Evolutionary conservation across 2,888 invertebrate species (phyloP), one percentile per base, ranked within the genome.

Genomic region (Trissolcus brochymenae): DNA sequence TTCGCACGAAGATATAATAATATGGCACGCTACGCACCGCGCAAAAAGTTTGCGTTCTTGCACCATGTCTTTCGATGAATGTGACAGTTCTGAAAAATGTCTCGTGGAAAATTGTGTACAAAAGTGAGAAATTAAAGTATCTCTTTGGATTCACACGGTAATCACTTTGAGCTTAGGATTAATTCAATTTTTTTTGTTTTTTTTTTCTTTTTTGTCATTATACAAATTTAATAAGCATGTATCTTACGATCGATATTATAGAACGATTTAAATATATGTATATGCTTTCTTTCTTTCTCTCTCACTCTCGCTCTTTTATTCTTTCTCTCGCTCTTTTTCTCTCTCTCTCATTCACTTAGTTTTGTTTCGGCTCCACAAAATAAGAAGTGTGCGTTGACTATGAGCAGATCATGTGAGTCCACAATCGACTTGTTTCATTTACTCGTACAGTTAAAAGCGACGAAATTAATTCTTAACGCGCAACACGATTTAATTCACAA

Each of bases 61-160:
- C 74, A 75, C 67, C 74, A 71, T 71, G 59, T 62, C 43, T 57
- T 78, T 74, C 74, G 74, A 67, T 78, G 71, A 74, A 67, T 51
- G 46, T 41, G 66, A 55, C 46, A 75, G 16, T 64, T 64, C 25
- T 46, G n/a, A 43, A 21, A 67, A 64, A 54, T 54, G 60, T 51
- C 29, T 53, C 59, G 66, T 75, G 50, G 16, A 78, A 75, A 71
- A 61, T 67, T 74, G 73, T 72, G 75, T 78, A 78, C 74, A 78
- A 78, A 78, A 78, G 71, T 78, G 78, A 66, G 78, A 78, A 78
- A 78, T 78, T 78, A 75, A 78, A 78, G 46, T 54, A 56, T 73
- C 74, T 74, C 78, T 78, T 56, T 72, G 67, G 66, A 60, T 75
- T 56, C 71, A 68, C 71, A 72, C 78, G 49, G 29, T 66, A 64